Conservation (phyloP, 2,113 vertebrate genomes). For the Halcyon senegalensis region DNA sequence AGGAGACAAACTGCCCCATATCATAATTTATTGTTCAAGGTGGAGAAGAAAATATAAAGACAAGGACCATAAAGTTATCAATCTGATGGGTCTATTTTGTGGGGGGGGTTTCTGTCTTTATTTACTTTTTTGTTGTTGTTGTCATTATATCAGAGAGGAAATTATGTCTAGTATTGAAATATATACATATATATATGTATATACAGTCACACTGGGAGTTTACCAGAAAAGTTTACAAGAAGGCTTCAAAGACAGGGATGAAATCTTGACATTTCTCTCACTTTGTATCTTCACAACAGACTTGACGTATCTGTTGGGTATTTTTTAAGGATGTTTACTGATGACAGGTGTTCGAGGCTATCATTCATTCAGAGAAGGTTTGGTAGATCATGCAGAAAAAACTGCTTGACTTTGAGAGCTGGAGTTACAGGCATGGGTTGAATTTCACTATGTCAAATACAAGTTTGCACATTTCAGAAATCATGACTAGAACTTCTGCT, state of each 20-base stretch:
- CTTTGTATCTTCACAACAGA: neutral
- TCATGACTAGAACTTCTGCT: neutral
- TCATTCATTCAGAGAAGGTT: neutral
- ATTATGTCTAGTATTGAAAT: neutral
- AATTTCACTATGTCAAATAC: neutral
- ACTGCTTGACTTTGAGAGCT: neutral
- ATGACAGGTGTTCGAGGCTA: neutral
- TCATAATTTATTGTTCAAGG: neutral
- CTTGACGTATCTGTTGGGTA: neutral
- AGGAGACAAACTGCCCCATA: neutral
- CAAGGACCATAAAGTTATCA: neutral
- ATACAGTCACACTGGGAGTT: neutral
- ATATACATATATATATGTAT: neutral
- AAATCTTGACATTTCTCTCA: neutral
- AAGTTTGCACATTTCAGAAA: neutral
- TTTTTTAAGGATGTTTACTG: neutral
- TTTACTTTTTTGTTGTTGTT: neutral
- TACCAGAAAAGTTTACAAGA: neutral
- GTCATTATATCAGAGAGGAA: neutral
- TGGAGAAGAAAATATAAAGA: neutral
- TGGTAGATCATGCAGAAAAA: neutral
- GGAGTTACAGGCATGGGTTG: neutral
- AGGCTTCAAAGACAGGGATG: neutral
- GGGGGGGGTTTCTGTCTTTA: neutral
- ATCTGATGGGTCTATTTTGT: neutral